These are phyloP conservation scores for Leptothorax acervorum DNA, from an alignment of 2,888 invertebrate species.

Conservation along the genomic window DNA sequence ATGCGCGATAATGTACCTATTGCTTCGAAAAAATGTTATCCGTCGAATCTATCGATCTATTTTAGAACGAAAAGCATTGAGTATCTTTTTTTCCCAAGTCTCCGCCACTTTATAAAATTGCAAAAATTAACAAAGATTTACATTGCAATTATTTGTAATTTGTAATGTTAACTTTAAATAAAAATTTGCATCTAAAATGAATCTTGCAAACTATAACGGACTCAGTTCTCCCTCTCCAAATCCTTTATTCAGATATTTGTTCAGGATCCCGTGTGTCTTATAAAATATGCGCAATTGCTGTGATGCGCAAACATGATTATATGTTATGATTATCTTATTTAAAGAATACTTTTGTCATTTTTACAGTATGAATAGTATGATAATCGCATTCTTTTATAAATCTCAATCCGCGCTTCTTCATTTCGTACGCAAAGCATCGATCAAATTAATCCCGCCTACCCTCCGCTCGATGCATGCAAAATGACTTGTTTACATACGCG, in stretches of 20 bases:
- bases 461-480: conserved; percentile 72
- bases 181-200: neutral
- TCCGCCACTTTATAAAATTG: neutral
- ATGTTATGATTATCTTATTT: neutral
- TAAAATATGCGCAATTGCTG: neutral
- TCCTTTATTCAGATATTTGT: neutral
- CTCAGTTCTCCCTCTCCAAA: neutral
- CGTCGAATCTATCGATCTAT: neutral
- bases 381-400: conserved; percentile 64
- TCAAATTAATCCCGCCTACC: conserved; percentile 79
- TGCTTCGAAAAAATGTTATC: conserved; percentile 3
- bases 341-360: neutral
- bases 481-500: conserved; percentile 75
- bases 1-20: neutral
- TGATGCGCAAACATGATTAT: neutral
- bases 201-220: neutral
- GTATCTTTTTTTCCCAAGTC: neutral
- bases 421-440: conserved; percentile 77
- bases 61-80: neutral
- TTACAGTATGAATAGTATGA: conserved; percentile 42
- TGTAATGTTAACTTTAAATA: neutral
- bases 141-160: neutral
- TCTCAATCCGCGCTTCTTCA: conserved; percentile 51
- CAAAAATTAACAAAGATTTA: neutral
- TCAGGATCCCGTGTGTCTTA: neutral